Percentiles rank a stretch among this genome's conserved stretches.
phyloP scores from a whole-genome alignment of 2,888 invertebrate species.

The Dascillus cervinus region DNA sequence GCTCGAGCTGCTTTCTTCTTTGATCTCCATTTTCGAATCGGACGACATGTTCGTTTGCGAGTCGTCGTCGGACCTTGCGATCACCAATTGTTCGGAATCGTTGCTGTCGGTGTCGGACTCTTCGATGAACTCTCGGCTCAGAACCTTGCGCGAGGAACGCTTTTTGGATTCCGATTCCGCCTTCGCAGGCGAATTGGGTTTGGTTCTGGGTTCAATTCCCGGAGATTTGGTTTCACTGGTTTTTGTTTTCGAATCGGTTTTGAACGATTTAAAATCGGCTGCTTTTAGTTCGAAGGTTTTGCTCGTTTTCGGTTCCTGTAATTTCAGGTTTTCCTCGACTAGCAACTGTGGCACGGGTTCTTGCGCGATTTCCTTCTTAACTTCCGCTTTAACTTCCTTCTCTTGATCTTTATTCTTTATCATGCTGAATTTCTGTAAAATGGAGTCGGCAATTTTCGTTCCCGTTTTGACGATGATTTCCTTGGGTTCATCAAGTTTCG shows the following conservation, averaged over 20 bases:
- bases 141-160: conserved; percentile 31
- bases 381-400: conserved; percentile 6
- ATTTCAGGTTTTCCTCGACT: conserved; percentile 6
- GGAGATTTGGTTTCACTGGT: conserved; percentile 18
- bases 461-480: conserved; percentile 37
- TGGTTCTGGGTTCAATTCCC: conserved; percentile 3
- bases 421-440: conserved; percentile 37
- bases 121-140: conserved; percentile 45
- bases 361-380: conserved; percentile 4
- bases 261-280: conserved; percentile 17
- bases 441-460: conserved; percentile 39
- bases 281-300: conserved; percentile 21
- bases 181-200: conserved; percentile 8
- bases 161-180: conserved; percentile 26
- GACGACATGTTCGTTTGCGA: conserved; percentile 26
- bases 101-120: conserved; percentile 57
- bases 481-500: conserved; percentile 36
- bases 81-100: conserved; percentile 57
- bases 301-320: conserved; percentile 5
- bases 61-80: conserved; percentile 43
- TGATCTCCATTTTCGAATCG: conserved; percentile 23
- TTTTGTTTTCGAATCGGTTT: conserved; percentile 28
- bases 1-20: conserved; percentile 28
- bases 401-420: conserved; percentile 30
- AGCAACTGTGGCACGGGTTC: background rate